Base-by-base conservation (phyloP, 1,140 invertebrate genomes). In the Cherax destructor region DNA sequence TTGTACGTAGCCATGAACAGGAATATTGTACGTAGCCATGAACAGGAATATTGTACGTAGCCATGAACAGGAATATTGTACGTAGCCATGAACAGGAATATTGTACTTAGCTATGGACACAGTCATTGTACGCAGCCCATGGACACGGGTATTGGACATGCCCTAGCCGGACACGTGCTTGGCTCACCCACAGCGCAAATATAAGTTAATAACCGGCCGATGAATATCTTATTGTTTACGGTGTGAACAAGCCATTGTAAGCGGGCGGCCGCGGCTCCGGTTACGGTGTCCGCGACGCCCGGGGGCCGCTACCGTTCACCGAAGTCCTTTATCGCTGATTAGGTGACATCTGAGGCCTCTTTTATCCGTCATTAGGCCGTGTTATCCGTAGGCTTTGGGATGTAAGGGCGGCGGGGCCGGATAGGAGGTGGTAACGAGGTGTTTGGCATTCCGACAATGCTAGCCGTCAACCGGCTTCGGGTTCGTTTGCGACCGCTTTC, bases 251-350 rank as follows among this genome's bases (percentile, higher is more conserved):
- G 47, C 5, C 56, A 13, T 50, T 78, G 76, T 78, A 11, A 41
- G n/a, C 76, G 7, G 13, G 13, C 30, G 41, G 61, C 4, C 13
- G 30, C 10, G 41, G 41, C 41, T n/a, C n/a, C 24, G 59, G 61
- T 41, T 69, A 59, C 56, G 16, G 4, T 18, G 11, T 69, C 65
- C 13, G 13, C 65, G 6, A 18, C 21, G 65, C 65, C 65, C 13
- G 3, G 5, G 65, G 65, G 13, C 65, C 65, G 65, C 65, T 21
- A 11, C 13, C 5, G 13, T 69, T 69, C 79, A 50, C 30, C 30
- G 79, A 81, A 56, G 79, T 81, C 79, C 79, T 81, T 81, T 79
- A 52, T 79, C 16, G 6, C 18, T 79, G 41, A 79, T 79, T 79
- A 79, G 77, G 77, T 79, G 41, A 52, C 77, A 18, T 79, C 49